Evolutionary conservation across 2,797 vertebrate genomes (phyloP).

Genomic region (Manis javanica): DNA sequence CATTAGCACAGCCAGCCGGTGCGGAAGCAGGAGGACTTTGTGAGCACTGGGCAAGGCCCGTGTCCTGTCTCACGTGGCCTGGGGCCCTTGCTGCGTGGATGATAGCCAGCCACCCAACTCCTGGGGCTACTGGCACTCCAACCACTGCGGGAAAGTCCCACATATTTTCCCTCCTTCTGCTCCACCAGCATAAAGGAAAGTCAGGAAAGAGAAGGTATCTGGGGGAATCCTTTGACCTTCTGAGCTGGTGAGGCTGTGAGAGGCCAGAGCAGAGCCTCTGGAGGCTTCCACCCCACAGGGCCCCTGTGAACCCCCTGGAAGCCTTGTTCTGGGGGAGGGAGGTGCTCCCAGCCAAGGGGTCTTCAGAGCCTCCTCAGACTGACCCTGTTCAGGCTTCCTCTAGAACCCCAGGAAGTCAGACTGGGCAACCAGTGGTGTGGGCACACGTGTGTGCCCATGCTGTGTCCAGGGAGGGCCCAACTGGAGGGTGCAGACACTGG

Average conservation of each 20-base stretch:
- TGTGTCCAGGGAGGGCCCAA: not conserved
- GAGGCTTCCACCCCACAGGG: not conserved
- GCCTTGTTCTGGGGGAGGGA: not conserved
- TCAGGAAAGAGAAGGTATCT: not conserved
- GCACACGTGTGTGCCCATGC: too few species aligned
- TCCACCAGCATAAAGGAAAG: not conserved
- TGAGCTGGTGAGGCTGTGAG: not conserved
- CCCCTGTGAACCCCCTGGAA: not conserved
- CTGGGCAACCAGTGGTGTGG: too few species aligned
- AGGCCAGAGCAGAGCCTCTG: not conserved
- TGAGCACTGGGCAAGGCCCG: too few species aligned
- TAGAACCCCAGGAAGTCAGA: not conserved
- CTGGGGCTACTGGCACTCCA: not conserved
- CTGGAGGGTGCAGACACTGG: too few species aligned
- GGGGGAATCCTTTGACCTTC: not conserved
- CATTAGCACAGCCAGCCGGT: not conserved
- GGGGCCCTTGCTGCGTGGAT: not conserved
- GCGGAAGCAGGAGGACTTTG: not conserved
- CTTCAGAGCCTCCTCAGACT: not conserved
- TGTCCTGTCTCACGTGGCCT: not conserved
- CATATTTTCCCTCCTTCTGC: too few species aligned
- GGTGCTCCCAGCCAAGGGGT: not conserved
- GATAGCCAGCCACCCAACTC: not conserved
- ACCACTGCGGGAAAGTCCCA: fast-evolving
- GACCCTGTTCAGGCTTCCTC: not conserved